Evolutionary conservation across 2,113 vertebrate species (phyloP).

Genomic region (Microcebus murinus): DNA sequence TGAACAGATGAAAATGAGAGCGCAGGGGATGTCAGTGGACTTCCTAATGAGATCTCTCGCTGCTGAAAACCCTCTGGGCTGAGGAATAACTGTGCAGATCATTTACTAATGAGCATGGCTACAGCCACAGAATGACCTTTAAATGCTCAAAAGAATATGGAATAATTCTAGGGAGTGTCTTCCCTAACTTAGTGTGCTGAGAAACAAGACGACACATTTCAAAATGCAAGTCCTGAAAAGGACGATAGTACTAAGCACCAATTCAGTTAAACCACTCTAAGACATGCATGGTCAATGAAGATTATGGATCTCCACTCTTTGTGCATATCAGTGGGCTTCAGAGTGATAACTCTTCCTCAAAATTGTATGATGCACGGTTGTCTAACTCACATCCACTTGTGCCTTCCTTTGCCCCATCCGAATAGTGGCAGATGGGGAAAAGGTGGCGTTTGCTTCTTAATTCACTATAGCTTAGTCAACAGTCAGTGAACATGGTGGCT

Average conservation of each 20-base stretch:
- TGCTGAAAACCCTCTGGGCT: constrained; percentile 55
- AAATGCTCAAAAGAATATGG: not conserved
- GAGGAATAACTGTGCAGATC: constrained; percentile 33
- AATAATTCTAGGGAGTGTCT: not conserved
- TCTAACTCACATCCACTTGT: not conserved
- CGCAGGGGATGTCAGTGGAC: constrained; percentile 19
- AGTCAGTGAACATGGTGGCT: not conserved
- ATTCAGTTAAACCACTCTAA: not conserved
- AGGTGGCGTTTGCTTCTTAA: not conserved
- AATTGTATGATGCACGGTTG: not conserved
- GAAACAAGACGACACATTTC: not conserved
- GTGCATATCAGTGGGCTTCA: not conserved
- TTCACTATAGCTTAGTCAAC: not conserved
- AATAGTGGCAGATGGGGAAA: not conserved
- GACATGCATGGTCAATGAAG: not conserved
- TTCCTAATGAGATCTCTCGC: constrained; percentile 65
- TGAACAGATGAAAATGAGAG: constrained; percentile 38
- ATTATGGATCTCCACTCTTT: not conserved
- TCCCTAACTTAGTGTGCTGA: not conserved
- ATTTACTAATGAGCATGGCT: constrained; percentile 61
- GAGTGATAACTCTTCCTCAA: not conserved
- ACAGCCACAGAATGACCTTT: constrained; percentile 29
- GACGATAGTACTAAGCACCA: not conserved
- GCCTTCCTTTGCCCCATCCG: not conserved
- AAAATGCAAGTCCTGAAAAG: constrained; percentile 14